A percentile compares a stretch with the other conserved stretches of the same genome.
Evolutionary conservation across 2,888 invertebrate genomes (phyloP).

Genomic region (Schizotus pectinicornis): DNA sequence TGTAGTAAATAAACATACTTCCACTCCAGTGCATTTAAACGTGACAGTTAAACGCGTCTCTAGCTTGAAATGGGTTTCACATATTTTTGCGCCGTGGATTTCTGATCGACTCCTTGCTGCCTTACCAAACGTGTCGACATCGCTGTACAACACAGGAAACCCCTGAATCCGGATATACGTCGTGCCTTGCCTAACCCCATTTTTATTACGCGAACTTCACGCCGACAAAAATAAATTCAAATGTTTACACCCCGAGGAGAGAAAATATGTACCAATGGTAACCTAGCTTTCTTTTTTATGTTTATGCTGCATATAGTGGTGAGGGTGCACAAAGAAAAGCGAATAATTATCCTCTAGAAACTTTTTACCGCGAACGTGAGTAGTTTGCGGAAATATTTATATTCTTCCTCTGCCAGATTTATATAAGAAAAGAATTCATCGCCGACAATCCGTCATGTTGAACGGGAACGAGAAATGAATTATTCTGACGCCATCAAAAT

Average conservation of each 20-base stretch:
- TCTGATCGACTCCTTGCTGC: too few species aligned
- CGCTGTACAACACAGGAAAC: too few species aligned
- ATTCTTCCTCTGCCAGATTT: conserved; percentile 1
- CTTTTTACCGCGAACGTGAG: not conserved
- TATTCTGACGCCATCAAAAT: conserved; percentile 43
- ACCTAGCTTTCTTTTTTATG: not conserved
- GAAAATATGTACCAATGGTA: not conserved
- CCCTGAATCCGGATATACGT: too few species aligned
- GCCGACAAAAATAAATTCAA: not conserved
- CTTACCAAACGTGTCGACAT: too few species aligned
- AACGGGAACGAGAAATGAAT: conserved; percentile 46
- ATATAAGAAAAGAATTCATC: conserved; percentile 38
- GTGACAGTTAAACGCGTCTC: not conserved
- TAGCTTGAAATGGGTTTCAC: not conserved
- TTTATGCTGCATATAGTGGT: too few species aligned
- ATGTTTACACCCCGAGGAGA: not conserved
- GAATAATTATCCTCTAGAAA: not conserved
- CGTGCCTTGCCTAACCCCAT: too few species aligned
- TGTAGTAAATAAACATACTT: not conserved
- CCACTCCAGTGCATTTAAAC: not conserved
- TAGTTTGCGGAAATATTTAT: not conserved
- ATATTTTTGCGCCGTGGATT: too few species aligned
- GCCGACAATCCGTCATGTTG: conserved; percentile 49
- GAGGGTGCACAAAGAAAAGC: not conserved
- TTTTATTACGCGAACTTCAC: too few species aligned